Conservation (phyloP, 2,113 vertebrate genomes). For the Notarius lentiginosus region DNA sequence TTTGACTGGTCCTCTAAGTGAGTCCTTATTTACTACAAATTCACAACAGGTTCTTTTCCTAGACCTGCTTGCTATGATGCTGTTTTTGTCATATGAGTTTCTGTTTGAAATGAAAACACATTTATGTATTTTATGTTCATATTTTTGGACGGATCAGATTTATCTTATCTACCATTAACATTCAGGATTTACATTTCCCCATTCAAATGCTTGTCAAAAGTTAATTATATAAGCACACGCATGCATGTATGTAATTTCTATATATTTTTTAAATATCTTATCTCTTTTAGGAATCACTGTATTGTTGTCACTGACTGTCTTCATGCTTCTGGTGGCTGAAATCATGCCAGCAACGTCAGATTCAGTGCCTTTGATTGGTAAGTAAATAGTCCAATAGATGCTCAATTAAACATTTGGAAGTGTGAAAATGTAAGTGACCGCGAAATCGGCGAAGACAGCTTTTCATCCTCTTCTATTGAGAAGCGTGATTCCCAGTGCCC, state of each 20-base stretch:
- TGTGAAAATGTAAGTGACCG: background rate
- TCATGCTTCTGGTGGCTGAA: constrained; percentile 58
- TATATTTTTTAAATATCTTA: too few relatives aligned
- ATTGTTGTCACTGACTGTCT: constrained; percentile 56
- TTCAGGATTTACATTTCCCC: background rate
- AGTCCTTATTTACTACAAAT: background rate
- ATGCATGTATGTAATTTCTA: too few relatives aligned
- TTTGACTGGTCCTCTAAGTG: too few relatives aligned
- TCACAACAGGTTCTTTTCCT: background rate
- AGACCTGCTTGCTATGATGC: background rate
- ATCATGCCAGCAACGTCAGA: constrained; percentile 59
- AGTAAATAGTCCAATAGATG: constrained; percentile 34
- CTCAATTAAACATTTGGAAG: background rate
- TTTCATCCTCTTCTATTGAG: background rate
- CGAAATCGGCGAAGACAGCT: constrained; percentile 1
- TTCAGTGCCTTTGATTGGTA: constrained; percentile 57
- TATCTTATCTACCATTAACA: background rate
- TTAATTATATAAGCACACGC: too few relatives aligned
- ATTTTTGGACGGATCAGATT: background rate
- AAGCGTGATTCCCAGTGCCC: background rate
- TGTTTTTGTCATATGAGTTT: background rate
- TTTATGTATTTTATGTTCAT: background rate
- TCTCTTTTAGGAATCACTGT: constrained; percentile 53
- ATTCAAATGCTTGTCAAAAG: too few relatives aligned
- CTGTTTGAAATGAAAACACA: background rate